Evolutionary conservation across 2,113 vertebrate genomes (phyloP), one percentile per base, ranked within the genome.

Genomic region (Sorex araneus): DNA sequence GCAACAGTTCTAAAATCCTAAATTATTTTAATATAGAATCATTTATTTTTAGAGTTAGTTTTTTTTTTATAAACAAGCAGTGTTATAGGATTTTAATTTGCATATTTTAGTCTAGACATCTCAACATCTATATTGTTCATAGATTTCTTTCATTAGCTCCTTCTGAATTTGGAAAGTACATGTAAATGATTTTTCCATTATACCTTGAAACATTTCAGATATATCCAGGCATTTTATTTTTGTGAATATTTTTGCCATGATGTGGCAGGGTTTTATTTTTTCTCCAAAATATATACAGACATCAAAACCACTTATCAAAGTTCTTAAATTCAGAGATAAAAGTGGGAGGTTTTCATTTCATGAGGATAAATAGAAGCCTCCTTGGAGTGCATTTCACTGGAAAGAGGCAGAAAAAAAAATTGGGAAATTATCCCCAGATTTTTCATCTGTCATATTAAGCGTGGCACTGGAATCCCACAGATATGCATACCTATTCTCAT

Each of bases 21-120:
- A 23, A 36, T 66, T 40, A 86, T 84, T 77, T 95, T 78, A 64
- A 74, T 84, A 45, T 76, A 12, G 69, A 88, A 50, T 64, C 21
- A 47, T 69, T 96, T 54, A 21, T 47, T 90, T 90, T 75, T 71
- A 60, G 36, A 77, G 69, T 57, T 77, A 93, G 57, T 74, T 66
- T 45, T 13, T 75, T 86, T 47, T 12, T 80, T 84, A 73, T 25
- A 60, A 66, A 80, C 8, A 28, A 92, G 7, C 60, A 85, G 74
- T 83, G 27, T 67, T 66, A 88, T 88, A 30, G 63, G 90, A 67
- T 47, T 64, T 78, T 73, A 50, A 86, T 86, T 74, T 85, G 9
- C 64, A 36, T 10, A 50, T 1, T 9, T 67, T 47, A 73, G 81
- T 1, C 27, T 47, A 79, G 34, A 73, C 27, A 88, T 92, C 81